phyloP scores from a whole-genome alignment of 2,888 invertebrate genomes.

The Diplazon laetatorius region DNA sequence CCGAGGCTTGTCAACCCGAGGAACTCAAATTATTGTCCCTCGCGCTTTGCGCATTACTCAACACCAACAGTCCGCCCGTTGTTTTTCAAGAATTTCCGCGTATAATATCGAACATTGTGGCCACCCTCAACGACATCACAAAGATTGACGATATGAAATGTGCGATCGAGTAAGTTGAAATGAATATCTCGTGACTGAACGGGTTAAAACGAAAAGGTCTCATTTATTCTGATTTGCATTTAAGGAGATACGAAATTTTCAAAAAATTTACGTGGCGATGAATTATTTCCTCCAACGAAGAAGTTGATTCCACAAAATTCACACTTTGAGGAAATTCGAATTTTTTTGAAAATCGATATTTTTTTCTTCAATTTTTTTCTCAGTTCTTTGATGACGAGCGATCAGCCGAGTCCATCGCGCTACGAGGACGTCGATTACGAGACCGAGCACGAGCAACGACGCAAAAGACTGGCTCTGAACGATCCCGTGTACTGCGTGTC shows the following conservation, averaged over 20 bases:
- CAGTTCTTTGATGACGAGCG: constrained; percentile 82
- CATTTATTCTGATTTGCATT: too few species aligned
- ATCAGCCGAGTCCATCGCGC: constrained; percentile 80
- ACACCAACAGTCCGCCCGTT: constrained; percentile 86
- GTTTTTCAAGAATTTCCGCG: constrained; percentile 89
- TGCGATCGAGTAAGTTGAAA: constrained; percentile 84
- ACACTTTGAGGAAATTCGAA: too few species aligned
- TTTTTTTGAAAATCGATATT: too few species aligned
- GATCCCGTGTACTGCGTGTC: constrained; percentile 93
- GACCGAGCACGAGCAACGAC: constrained; percentile 90
- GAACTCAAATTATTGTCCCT: constrained; percentile 93
- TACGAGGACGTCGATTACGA: constrained; percentile 85
- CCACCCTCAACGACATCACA: constrained; percentile 91
- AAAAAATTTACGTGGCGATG: too few species aligned
- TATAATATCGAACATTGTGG: constrained; percentile 89
- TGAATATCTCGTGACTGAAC: too few species aligned
- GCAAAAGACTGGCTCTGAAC: constrained; percentile 86
- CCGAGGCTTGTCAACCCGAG: constrained; percentile 90
- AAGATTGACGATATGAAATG: constrained; percentile 87
- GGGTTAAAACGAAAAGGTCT: too few species aligned
- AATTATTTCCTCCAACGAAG: too few species aligned
- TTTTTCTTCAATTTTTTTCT: too few species aligned
- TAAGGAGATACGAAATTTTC: too few species aligned
- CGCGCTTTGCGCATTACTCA: constrained; percentile 86
- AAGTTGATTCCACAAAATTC: too few species aligned